Evolutionary conservation across 2,888 invertebrate genomes (phyloP).

Genomic region (Pristionchus fissidentatus): DNA sequence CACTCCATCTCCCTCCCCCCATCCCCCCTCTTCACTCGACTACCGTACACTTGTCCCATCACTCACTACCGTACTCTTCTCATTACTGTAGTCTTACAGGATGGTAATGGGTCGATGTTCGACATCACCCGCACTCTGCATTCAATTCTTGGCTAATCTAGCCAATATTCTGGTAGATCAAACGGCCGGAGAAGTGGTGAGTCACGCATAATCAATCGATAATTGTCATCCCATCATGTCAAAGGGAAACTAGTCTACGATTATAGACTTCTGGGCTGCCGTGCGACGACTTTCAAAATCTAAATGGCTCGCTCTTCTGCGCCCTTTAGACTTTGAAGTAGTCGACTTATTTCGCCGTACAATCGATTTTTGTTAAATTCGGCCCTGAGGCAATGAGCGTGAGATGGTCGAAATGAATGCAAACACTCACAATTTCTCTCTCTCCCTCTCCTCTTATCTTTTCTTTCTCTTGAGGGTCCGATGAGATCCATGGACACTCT

Average conservation of each 20-base stretch:
- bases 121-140: conserved; percentile 58
- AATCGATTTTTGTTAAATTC: no score
- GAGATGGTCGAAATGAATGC: conserved; percentile 23
- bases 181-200: conserved; percentile 16
- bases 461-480: neutral
- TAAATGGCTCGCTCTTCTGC: no score
- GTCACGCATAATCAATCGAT: neutral
- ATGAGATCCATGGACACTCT: neutral
- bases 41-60: conserved; percentile 30
- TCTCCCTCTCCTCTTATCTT: neutral
- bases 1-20: neutral
- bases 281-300: no score
- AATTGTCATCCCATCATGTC: neutral
- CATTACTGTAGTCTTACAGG: conserved; percentile 7
- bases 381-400: no score
- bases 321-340: no score
- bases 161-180: conserved; percentile 59
- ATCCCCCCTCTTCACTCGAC: neutral
- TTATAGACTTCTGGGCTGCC: no score
- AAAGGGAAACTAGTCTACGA: no score
- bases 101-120: conserved; percentile 58
- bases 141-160: conserved; percentile 59
- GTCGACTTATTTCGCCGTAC: no score
- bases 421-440: neutral
- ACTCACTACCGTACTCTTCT: neutral